phyloP scores from a whole-genome alignment of 2,888 invertebrate genomes.

The Augiades crinisus region DNA sequence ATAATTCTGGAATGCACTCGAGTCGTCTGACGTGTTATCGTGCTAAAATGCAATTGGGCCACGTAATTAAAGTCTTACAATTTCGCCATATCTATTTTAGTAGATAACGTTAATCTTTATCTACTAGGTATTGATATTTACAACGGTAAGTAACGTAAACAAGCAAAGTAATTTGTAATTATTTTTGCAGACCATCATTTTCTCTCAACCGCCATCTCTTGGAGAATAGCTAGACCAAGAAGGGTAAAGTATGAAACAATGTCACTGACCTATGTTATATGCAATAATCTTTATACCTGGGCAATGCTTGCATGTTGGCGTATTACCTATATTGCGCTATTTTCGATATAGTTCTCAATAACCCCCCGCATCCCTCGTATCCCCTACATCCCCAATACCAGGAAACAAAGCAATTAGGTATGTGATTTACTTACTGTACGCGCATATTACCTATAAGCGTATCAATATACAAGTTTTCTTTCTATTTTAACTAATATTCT shows the following conservation, averaged over 20 bases:
- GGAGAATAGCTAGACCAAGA: slow-evolving; percentile 28
- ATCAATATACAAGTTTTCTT: too few relatives aligned
- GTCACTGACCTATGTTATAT: slow-evolving; percentile 25
- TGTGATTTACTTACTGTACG: too few relatives aligned
- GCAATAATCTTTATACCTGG: background rate
- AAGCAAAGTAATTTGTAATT: too few relatives aligned
- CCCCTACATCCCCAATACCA: too few relatives aligned
- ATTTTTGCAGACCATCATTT: too few relatives aligned
- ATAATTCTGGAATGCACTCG: slow-evolving; percentile 44
- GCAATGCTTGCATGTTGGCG: background rate
- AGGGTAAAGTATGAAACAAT: background rate
- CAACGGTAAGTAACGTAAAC: too few relatives aligned
- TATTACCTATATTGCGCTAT: background rate
- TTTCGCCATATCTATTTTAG: background rate
- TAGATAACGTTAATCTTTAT: background rate
- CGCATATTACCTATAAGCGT: too few relatives aligned
- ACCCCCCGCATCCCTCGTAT: too few relatives aligned
- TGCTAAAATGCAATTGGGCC: slow-evolving; percentile 18
- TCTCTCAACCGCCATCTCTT: slow-evolving; percentile 26
- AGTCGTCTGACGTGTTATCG: slow-evolving; percentile 20
- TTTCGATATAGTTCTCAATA: too few relatives aligned
- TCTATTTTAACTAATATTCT: too few relatives aligned
- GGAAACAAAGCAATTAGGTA: too few relatives aligned
- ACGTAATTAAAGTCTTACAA: slow-evolving; percentile 27
- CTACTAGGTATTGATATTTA: background rate